phyloP scores from a whole-genome alignment of 1,140 invertebrate genomes.

The Drosophila lini region DNA sequence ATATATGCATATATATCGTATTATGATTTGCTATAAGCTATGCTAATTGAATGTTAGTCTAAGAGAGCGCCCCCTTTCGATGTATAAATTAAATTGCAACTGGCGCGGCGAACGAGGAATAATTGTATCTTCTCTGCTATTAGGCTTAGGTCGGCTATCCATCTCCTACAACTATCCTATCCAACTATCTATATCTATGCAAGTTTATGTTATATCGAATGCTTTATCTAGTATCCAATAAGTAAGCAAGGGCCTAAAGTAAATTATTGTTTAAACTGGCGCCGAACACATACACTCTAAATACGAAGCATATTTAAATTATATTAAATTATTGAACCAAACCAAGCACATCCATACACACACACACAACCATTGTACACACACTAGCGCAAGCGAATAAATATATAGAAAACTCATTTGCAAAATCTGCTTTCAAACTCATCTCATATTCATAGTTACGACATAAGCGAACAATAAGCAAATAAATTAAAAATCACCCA shows the following conservation, averaged over 20 bases:
- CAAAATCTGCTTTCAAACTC: slow-evolving; percentile 81
- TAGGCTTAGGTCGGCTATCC: slow-evolving; percentile 41
- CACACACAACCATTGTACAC: slow-evolving; percentile 55
- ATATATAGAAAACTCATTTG: slow-evolving; percentile 68
- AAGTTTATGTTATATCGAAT: slow-evolving; percentile 72
- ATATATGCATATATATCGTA: slow-evolving; percentile 69
- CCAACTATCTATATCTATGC: slow-evolving; percentile 57
- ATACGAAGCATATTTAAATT: slow-evolving; percentile 72
- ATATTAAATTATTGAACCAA: slow-evolving; percentile 83
- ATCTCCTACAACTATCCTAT: slow-evolving; percentile 43
- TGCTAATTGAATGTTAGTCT: slow-evolving; percentile 54
- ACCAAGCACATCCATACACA: slow-evolving; percentile 57
- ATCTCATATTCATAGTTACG: slow-evolving; percentile 81
- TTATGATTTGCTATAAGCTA: slow-evolving; percentile 82
- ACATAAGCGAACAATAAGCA: slow-evolving; percentile 56
- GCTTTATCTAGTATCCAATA: slow-evolving; percentile 76
- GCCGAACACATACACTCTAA: slow-evolving; percentile 29
- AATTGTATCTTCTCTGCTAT: slow-evolving; percentile 70
- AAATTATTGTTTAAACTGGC: slow-evolving; percentile 41
- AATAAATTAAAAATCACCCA: slow-evolving; percentile 36
- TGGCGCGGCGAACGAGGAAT: slow-evolving; percentile 31
- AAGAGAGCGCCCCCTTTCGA: slow-evolving; percentile 41
- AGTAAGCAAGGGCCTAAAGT: slow-evolving; percentile 41
- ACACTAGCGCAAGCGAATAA: slow-evolving; percentile 46
- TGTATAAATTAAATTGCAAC: slow-evolving; percentile 77